Percentiles rank a stretch among this genome's conserved stretches.
Conservation (phyloP, 2,888 invertebrate species). For the Dryomyza anilis region DNA sequence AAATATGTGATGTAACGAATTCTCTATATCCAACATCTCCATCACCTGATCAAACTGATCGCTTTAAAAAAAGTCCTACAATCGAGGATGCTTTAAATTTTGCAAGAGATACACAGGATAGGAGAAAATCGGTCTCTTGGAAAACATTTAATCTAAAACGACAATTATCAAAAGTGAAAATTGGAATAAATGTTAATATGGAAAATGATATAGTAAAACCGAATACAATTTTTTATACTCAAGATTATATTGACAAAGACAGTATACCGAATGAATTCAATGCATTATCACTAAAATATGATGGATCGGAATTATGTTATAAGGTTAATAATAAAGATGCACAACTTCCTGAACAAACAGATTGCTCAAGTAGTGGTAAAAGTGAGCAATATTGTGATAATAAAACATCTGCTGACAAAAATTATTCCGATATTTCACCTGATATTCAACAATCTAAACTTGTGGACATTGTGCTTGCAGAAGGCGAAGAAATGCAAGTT, state of each 20-base stretch:
- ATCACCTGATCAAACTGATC: conserved; percentile 51
- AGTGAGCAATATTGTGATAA: conserved; percentile 1
- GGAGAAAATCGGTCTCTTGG: conserved; percentile 74
- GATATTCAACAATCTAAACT: conserved; percentile 40
- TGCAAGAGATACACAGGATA: conserved; percentile 61
- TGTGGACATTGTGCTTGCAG: conserved; percentile 57
- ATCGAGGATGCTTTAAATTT: conserved; percentile 35
- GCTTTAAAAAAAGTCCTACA: conserved; percentile 32
- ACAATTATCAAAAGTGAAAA: conserved; percentile 73
- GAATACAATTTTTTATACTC: conserved; percentile 54
- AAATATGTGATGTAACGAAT: conserved; percentile 51
- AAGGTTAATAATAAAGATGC: conserved; percentile 35
- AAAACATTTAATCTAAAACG: conserved; percentile 81
- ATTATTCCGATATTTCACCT: conserved; percentile 23
- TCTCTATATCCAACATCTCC: no score
- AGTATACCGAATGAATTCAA: conserved; percentile 45
- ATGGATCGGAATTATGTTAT: conserved; percentile 39
- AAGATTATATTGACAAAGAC: conserved; percentile 43
- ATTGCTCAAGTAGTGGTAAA: conserved; percentile 9
- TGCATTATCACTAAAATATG: conserved; percentile 36
- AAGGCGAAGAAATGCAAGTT: conserved; percentile 50
- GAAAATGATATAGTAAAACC: conserved; percentile 62
- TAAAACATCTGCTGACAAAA: conserved; percentile 1
- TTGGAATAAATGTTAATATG: conserved; percentile 49
- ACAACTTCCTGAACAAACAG: conserved; percentile 24